Percentiles rank a stretch among this genome's conserved stretches.
Evolutionary conservation across 2,888 invertebrate species (phyloP).

Genomic region (Nudaria mundana): DNA sequence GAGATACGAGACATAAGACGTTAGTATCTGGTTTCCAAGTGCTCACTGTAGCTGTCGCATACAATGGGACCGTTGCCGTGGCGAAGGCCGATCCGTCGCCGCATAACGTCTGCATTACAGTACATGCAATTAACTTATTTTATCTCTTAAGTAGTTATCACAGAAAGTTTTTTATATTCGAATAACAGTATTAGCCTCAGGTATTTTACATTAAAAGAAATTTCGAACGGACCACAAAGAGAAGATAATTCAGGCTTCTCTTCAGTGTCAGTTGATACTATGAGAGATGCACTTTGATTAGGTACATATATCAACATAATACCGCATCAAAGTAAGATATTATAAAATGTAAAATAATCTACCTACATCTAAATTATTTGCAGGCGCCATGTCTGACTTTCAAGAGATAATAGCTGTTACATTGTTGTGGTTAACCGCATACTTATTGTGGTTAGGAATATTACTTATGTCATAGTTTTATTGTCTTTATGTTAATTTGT

Average conservation of each 20-base stretch:
- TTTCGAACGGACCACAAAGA: no score
- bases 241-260: no score
- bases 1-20: conserved; percentile 60
- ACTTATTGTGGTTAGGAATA: conserved; percentile 22
- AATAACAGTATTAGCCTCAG: no score
- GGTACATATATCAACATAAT: no score
- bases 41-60: conserved; percentile 62
- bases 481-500: conserved; percentile 5
- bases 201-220: no score
- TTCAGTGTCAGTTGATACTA: no score
- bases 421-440: conserved; percentile 27
- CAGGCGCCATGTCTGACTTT: conserved; percentile 13
- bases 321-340: no score
- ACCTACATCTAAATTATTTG: conserved; percentile 8
- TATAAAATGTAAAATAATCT: no score
- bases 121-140: no score
- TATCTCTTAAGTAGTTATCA: no score
- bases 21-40: conserved; percentile 71
- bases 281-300: no score
- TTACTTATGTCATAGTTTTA: conserved; percentile 5
- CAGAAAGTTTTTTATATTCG: no score
- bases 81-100: conserved; percentile 71
- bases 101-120: conserved; percentile 69
- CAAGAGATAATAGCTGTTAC: conserved; percentile 9
- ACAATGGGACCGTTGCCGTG: conserved; percentile 72